Conservation (phyloP, 2,888 invertebrate species). For the Ophion ventricosus region DNA sequence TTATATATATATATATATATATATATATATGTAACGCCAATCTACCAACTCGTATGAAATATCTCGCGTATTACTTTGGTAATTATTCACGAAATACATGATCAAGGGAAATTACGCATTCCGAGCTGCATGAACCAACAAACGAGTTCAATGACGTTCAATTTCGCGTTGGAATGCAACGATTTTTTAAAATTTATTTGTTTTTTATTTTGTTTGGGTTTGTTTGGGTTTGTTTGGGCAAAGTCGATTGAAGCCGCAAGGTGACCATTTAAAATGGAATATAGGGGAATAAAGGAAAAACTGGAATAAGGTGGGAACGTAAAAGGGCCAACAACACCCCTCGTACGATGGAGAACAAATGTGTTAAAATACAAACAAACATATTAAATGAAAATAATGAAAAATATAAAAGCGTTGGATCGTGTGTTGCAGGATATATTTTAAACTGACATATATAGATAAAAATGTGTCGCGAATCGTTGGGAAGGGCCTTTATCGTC, state of each 20-base stretch:
- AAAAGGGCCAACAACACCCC: too few species aligned
- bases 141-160: not conserved
- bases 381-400: too few species aligned
- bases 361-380: too few species aligned
- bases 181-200: too few species aligned
- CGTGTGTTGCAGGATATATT: too few species aligned
- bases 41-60: slow-evolving; percentile 12
- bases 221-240: not conserved
- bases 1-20: not conserved
- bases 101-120: not conserved
- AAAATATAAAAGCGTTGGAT: too few species aligned
- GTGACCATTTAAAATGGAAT: too few species aligned
- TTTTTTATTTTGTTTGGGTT: not conserved
- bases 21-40: not conserved
- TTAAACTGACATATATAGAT: not conserved
- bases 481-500: not conserved
- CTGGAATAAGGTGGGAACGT: too few species aligned
- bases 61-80: slow-evolving; percentile 11
- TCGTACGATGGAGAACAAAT: too few species aligned
- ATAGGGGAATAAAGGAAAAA: too few species aligned
- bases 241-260: too few species aligned
- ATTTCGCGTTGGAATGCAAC: too few species aligned
- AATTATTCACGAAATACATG: slow-evolving; percentile 13
- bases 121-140: not conserved
- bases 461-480: not conserved